phyloP scores from a whole-genome alignment of 2,888 invertebrate species.

The Drosophila yooni region DNA sequence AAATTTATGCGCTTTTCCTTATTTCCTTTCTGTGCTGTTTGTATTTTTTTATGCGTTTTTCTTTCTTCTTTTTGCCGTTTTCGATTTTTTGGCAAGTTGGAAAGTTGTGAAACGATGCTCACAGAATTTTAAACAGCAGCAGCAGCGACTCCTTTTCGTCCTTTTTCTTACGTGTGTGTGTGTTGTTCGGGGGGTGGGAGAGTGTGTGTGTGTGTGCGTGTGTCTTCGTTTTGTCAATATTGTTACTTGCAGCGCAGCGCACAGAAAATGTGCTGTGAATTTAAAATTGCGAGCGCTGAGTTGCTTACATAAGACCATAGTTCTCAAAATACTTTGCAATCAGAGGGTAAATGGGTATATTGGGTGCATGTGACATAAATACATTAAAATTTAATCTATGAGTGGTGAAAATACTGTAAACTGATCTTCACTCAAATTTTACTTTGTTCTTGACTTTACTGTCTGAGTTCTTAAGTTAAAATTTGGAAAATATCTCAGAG shows the following conservation, averaged over 20 bases:
- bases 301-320: slow-evolving; percentile 64
- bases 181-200: neutral
- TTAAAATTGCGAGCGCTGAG: slow-evolving; percentile 68
- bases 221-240: slow-evolving; percentile 72
- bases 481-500: neutral
- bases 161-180: slow-evolving; percentile 13
- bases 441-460: neutral
- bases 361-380: neutral
- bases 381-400: neutral
- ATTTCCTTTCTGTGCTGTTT: slow-evolving; percentile 35
- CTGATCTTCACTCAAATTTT: neutral
- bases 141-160: slow-evolving; percentile 48
- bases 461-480: neutral
- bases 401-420: neutral
- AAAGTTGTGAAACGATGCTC: slow-evolving; percentile 85
- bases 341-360: neutral
- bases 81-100: slow-evolving; percentile 82
- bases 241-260: slow-evolving; percentile 70
- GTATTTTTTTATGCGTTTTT: slow-evolving; percentile 18
- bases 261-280: slow-evolving; percentile 79
- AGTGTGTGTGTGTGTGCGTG: slow-evolving; percentile 1
- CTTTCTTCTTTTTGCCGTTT: slow-evolving; percentile 51
- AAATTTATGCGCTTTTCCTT: slow-evolving; percentile 73
- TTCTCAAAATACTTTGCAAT: slow-evolving; percentile 22
- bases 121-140: slow-evolving; percentile 83